A percentile compares a stretch with the other conserved stretches of the same genome.
phyloP scores from a whole-genome alignment of 2,888 invertebrate genomes.

The Eristalinus aeneus region DNA sequence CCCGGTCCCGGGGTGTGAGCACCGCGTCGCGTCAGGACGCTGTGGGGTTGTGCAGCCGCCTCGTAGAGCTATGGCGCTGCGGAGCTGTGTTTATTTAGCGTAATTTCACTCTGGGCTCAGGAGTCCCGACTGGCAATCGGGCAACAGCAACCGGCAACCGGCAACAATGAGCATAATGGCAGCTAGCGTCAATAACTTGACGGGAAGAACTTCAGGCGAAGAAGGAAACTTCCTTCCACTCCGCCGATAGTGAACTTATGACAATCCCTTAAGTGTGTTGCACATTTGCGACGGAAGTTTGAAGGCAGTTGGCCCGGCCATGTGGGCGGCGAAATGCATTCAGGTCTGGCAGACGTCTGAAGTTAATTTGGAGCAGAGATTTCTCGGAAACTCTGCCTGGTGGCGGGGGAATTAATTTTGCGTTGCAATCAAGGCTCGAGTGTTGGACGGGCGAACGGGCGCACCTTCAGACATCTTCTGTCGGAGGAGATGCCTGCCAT shows the following conservation, averaged over 20 bases:
- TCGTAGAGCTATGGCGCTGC: background rate
- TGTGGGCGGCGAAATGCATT: constrained; percentile 25
- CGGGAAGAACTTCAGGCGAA: constrained; percentile 20
- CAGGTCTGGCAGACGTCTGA: constrained; percentile 58
- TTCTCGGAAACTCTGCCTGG: constrained; percentile 7
- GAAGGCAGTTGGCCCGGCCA: background rate
- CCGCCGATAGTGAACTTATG: constrained; percentile 43
- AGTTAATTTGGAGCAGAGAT: constrained; percentile 51
- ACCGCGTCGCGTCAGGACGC: background rate
- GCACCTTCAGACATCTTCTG: background rate
- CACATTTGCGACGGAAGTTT: constrained; percentile 40
- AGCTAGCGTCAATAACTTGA: constrained; percentile 57
- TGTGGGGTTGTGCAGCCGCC: background rate
- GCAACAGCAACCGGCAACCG: constrained; percentile 32
- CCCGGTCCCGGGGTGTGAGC: constrained; percentile 10
- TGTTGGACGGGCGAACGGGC: background rate
- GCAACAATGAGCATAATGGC: constrained; percentile 43
- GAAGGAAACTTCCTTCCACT: constrained; percentile 20
- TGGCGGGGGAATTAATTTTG: constrained; percentile 32
- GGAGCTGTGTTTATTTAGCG: constrained; percentile 61
- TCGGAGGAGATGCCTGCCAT: background rate
- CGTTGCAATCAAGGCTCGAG: constrained; percentile 23
- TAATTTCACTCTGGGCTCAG: constrained; percentile 47
- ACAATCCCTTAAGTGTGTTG: constrained; percentile 58
- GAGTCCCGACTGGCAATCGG: constrained; percentile 16